phyloP scores from a whole-genome alignment of 2,113 vertebrate species.

The Tragelaphus imberbis region DNA sequence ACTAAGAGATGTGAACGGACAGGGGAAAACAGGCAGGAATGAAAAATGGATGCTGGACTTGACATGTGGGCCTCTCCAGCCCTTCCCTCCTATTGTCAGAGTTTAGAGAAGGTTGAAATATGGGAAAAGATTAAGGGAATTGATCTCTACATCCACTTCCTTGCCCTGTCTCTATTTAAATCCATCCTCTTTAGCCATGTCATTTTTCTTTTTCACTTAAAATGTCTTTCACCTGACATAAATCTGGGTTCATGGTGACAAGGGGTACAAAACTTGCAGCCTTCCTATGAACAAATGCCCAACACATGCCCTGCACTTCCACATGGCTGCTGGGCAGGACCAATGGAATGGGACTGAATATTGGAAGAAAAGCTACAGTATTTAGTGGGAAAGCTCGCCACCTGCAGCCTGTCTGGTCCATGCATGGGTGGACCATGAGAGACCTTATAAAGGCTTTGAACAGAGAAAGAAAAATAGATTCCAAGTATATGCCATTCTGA shows the following conservation, averaged over 20 bases:
- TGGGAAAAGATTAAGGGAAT: background rate
- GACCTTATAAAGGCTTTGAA: background rate
- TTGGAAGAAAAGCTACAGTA: background rate
- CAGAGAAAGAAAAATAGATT: background rate
- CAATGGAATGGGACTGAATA: background rate
- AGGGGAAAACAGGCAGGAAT: background rate
- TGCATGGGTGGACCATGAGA: background rate
- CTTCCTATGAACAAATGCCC: background rate
- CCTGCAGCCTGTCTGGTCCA: background rate
- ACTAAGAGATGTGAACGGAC: background rate
- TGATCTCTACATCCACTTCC: background rate
- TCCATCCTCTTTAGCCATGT: background rate
- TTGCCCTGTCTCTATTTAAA: background rate
- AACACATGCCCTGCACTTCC: background rate
- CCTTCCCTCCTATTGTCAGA: background rate
- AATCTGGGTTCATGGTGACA: background rate
- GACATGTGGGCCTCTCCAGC: background rate
- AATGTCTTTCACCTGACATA: background rate
- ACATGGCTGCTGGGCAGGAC: background rate
- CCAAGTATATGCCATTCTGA: background rate
- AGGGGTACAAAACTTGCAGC: background rate
- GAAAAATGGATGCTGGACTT: background rate
- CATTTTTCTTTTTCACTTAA: slow-evolving; percentile 31
- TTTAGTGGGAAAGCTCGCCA: background rate
- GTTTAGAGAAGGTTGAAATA: background rate